These are phyloP conservation scores for Diadegma fenestrale DNA, from an alignment of 2,888 invertebrate genomes.

Conservation along the genomic window DNA sequence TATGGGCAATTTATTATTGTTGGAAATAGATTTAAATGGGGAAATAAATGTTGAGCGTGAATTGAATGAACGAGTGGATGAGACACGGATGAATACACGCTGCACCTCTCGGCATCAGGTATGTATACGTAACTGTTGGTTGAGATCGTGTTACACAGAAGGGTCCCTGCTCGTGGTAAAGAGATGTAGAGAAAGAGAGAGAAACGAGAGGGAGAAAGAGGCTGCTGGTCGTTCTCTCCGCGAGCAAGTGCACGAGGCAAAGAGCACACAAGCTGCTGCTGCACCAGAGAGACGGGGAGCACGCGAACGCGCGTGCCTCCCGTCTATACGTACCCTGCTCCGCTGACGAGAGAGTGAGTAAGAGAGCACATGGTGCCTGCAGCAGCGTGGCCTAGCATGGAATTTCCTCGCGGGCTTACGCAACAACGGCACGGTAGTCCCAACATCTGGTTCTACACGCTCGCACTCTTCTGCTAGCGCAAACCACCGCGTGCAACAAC, in stretches of 20 bases:
- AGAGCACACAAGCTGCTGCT: constrained; percentile 35
- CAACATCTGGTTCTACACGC: constrained; percentile 65
- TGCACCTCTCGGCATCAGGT: constrained; percentile 28
- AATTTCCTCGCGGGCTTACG: constrained; percentile 72
- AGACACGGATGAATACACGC: constrained; percentile 28
- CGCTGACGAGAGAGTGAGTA: constrained; percentile 52
- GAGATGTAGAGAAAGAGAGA: constrained; percentile 26
- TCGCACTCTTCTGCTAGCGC: constrained; percentile 43
- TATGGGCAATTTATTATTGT: constrained; percentile 13
- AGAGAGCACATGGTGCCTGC: constrained; percentile 60
- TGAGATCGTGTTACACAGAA: constrained; percentile 60
- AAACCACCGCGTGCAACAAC: constrained; percentile 24
- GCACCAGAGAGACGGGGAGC: constrained; percentile 48
- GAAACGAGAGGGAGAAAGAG: constrained; percentile 16
- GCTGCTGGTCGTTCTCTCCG: constrained; percentile 22
- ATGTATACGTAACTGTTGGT: constrained; percentile 45
- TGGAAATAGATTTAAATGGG: constrained; percentile 1
- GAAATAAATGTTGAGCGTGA: constrained; percentile 14
- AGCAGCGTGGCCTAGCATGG: constrained; percentile 71
- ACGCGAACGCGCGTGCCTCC: constrained; percentile 73
- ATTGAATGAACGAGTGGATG: constrained; percentile 37
- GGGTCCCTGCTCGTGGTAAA: constrained; percentile 44
- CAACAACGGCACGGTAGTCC: constrained; percentile 65
- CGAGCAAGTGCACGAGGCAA: constrained; percentile 59
- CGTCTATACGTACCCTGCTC: constrained; percentile 57